Conservation (phyloP, 2,888 invertebrate genomes). For the Amphiduros pacificus region DNA sequence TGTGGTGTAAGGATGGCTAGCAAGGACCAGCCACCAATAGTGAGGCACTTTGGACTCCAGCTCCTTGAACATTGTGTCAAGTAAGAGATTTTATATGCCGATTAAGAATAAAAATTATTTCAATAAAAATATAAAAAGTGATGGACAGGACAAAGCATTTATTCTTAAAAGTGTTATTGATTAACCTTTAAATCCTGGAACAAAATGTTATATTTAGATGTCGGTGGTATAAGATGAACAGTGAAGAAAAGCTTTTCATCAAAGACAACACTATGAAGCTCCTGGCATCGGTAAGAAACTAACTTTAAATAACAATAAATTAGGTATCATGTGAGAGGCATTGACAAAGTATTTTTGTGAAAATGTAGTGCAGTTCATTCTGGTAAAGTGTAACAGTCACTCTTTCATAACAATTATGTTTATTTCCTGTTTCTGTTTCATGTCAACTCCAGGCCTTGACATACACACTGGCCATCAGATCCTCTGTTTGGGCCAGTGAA, state of each 20-base stretch:
- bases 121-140: too few species aligned
- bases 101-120: too few species aligned
- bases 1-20: slow-evolving; percentile 81
- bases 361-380: too few species aligned
- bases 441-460: too few species aligned
- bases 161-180: not conserved
- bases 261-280: slow-evolving; percentile 66
- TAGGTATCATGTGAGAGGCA: too few species aligned
- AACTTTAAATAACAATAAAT: too few species aligned
- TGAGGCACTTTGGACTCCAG: slow-evolving; percentile 88
- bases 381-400: too few species aligned
- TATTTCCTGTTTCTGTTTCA: too few species aligned
- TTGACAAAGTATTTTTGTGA: too few species aligned
- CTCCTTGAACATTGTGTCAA: slow-evolving; percentile 91
- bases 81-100: slow-evolving; percentile 62
- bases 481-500: too few species aligned
- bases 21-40: slow-evolving; percentile 73
- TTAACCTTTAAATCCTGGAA: not conserved
- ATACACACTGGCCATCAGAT: too few species aligned
- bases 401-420: too few species aligned
- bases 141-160: not conserved
- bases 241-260: slow-evolving; percentile 84
- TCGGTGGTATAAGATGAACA: slow-evolving; percentile 86
- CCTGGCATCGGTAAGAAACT: slow-evolving; percentile 41
- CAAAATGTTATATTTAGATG: slow-evolving; percentile 59